Evolutionary conservation across 2,888 invertebrate species (phyloP).

Genomic region (Sepiola atlantica): DNA sequence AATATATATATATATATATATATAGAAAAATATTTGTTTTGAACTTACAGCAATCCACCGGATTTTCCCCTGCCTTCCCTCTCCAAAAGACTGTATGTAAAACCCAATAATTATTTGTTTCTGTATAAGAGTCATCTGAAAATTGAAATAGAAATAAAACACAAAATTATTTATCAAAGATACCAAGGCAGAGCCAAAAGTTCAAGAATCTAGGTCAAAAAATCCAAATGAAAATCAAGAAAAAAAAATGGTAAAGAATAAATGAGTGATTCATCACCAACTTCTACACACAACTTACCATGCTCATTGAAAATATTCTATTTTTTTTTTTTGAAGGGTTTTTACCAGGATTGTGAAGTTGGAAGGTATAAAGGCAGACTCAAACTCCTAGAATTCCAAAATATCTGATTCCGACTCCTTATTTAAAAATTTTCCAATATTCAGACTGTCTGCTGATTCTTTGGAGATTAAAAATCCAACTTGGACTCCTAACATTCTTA

Average conservation of each 20-base stretch:
- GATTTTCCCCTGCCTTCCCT: conserved; percentile 71
- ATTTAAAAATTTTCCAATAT: too few species aligned
- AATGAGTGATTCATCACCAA: too few species aligned
- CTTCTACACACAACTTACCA: too few species aligned
- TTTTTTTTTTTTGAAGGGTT: background rate
- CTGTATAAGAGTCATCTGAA: conserved; percentile 56
- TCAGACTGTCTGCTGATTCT: too few species aligned
- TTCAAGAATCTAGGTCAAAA: background rate
- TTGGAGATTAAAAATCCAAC: too few species aligned
- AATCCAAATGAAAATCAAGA: background rate
- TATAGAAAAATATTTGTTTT: background rate
- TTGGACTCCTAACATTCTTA: too few species aligned
- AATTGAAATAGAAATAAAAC: background rate
- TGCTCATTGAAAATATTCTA: background rate
- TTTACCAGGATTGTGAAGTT: too few species aligned
- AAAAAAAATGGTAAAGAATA: too few species aligned
- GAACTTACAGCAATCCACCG: conserved; percentile 68
- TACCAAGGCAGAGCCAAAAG: background rate
- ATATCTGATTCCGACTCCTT: too few species aligned
- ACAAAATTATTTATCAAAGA: background rate
- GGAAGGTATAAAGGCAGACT: too few species aligned
- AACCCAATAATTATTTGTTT: conserved; percentile 64
- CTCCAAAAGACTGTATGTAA: conserved; percentile 68
- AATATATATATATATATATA: too few species aligned
- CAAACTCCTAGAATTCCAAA: too few species aligned